Evolutionary conservation across 2,888 invertebrate genomes (phyloP).

Genomic region (Junonia oenone): DNA sequence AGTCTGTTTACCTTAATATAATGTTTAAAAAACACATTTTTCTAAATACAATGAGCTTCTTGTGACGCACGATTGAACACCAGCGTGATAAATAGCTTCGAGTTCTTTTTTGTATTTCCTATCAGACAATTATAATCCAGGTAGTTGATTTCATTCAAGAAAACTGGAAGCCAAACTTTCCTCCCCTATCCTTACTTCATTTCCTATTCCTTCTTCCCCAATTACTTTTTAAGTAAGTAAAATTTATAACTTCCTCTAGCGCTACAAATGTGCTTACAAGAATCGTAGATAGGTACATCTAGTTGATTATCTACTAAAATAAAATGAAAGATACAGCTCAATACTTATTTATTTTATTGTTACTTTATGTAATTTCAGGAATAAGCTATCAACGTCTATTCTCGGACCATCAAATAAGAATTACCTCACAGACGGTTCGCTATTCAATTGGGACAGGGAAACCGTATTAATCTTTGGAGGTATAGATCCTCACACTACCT

Average conservation of each 20-base stretch:
- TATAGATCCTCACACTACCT: conserved; percentile 81
- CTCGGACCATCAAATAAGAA: conserved; percentile 69
- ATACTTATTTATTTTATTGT: too few relatives aligned
- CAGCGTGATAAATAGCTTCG: background rate
- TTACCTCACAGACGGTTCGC: conserved; percentile 69
- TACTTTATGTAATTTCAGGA: conserved; percentile 42
- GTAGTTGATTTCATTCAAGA: too few relatives aligned
- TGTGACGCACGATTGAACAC: background rate
- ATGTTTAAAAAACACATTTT: background rate
- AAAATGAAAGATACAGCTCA: too few relatives aligned
- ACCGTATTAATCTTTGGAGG: conserved; percentile 85
- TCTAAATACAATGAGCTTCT: background rate
- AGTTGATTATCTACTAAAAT: too few relatives aligned
- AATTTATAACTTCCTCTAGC: too few relatives aligned
- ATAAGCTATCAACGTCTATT: conserved; percentile 63
- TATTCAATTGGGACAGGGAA: conserved; percentile 80
- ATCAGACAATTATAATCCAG: too few relatives aligned
- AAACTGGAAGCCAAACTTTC: too few relatives aligned
- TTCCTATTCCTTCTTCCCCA: too few relatives aligned
- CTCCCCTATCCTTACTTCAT: too few relatives aligned
- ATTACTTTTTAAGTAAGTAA: too few relatives aligned
- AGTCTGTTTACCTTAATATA: background rate
- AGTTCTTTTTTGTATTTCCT: background rate
- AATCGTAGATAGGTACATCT: too few relatives aligned
- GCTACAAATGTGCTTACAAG: too few relatives aligned